A percentile compares a stretch with the other conserved stretches of the same genome.
Evolutionary conservation across 2,888 invertebrate genomes (phyloP).

Genomic region (Chironomus tentans): DNA sequence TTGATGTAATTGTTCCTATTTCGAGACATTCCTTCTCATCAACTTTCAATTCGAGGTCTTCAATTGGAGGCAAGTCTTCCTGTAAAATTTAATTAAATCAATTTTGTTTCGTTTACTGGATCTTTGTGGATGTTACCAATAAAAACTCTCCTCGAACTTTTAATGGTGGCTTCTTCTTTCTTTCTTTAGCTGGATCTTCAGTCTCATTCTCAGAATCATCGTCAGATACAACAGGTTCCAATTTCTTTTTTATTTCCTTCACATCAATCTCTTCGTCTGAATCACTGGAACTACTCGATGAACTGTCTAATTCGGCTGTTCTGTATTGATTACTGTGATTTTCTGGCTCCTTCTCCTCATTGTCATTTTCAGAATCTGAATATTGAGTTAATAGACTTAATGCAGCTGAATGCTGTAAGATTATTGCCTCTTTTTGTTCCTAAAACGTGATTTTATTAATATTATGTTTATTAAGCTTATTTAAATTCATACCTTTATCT

Average conservation of each 20-base stretch:
- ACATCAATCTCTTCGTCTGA: constrained; percentile 7
- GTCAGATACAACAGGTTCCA: constrained; percentile 31
- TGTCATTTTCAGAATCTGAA: background rate
- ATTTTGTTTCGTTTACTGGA: constrained; percentile 38
- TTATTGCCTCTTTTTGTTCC: background rate
- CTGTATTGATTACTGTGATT: background rate
- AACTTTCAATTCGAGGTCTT: constrained; percentile 70
- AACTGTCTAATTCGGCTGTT: background rate
- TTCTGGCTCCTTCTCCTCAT: background rate
- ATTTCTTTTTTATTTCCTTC: constrained; percentile 5
- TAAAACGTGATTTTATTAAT: background rate
- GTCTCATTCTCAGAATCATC: constrained; percentile 31
- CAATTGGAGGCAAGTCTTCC: constrained; percentile 70
- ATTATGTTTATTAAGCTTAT: too few relatives aligned
- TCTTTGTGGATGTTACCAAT: background rate
- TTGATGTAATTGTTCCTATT: constrained; percentile 61
- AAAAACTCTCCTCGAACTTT: constrained; percentile 42
- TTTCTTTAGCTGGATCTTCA: background rate
- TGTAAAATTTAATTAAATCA: constrained; percentile 34
- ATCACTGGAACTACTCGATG: background rate
- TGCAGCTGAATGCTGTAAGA: background rate
- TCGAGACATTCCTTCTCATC: constrained; percentile 63
- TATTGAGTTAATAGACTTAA: constrained; percentile 7
- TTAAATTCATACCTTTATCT: too few relatives aligned
- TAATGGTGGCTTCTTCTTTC: constrained; percentile 37